Percentiles rank a stretch among this genome's conserved stretches.
Evolutionary conservation across 2,888 invertebrate species (phyloP).

Genomic region (Zeuzera pyrina): DNA sequence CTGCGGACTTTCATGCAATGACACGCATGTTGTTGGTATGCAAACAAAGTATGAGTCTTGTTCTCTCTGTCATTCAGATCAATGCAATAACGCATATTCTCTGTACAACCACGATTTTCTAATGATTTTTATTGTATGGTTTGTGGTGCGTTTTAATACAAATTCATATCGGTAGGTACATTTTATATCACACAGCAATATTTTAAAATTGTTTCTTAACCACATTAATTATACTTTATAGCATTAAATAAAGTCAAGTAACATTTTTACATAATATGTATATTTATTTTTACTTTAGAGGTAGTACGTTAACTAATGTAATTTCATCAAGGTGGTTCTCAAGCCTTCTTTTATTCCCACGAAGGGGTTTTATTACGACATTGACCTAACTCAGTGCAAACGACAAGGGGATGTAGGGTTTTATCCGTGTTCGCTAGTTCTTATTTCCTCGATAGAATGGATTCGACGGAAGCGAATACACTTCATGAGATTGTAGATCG

Average conservation of each 20-base stretch:
- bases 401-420: slow-evolving; percentile 14
- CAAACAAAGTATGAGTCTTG: slow-evolving; percentile 34
- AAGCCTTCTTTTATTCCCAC: slow-evolving; percentile 1
- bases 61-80: slow-evolving; percentile 39
- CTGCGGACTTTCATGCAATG: slow-evolving; percentile 38
- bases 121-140: too few relatives aligned
- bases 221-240: not conserved
- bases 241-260: not conserved
- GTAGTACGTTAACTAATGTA: too few relatives aligned
- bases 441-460: slow-evolving; percentile 21
- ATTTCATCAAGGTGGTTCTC: too few relatives aligned
- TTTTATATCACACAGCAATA: not conserved
- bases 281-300: too few relatives aligned
- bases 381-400: slow-evolving; percentile 14
- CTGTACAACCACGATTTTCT: not conserved
- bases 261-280: not conserved
- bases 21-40: slow-evolving; percentile 19
- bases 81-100: slow-evolving; percentile 37
- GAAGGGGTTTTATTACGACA: slow-evolving; percentile 1
- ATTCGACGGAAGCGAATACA: slow-evolving; percentile 16
- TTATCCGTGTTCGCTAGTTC: slow-evolving; percentile 21
- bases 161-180: not conserved
- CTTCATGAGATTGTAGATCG: slow-evolving; percentile 19
- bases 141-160: too few relatives aligned
- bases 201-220: not conserved